Evolutionary conservation across 1,140 invertebrate genomes (phyloP), one percentile per base, ranked within the genome.

Genomic region (Tenebrio molitor): DNA sequence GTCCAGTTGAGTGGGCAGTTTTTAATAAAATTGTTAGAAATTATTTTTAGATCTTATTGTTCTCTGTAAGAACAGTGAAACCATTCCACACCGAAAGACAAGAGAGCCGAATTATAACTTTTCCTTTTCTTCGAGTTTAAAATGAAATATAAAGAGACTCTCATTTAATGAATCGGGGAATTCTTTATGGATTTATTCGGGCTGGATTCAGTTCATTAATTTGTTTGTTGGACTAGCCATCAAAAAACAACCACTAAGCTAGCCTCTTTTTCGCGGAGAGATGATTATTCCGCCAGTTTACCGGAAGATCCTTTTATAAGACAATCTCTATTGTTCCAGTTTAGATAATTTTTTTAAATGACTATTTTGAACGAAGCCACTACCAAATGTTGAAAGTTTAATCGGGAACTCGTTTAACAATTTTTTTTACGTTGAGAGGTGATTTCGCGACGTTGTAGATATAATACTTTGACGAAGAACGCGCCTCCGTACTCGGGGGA

Each of bases 391-490:
- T n/a, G 17, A 50, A 10, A 50, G 17, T 50, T 50, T 14, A 46
- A 46, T 53, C 46, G 2, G 17, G 1, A 10, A 23, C 17, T 53
- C 21, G 19, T 53, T 53, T 53, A 19, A 8, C 14, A 29, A 17
- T 50, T 58, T 39, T 39, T 39, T 39, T 12, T 12, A 2, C 36
- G 2, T 58, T 58, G 50, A 58, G 29, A 58, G 50, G 50, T 58
- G 50, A 58, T 58, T 23, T 58, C 14, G 50, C 50, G 29, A 58
- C 50, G 29, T 58, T 58, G 50, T 58, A 29, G 50, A 58, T 58
- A 58, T 58, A 29, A 21, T 29, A 58, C 50, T 58, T 58, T 58
- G 50, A 58, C 50, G 50, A 58, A 58, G 50, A 58, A 58, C 23
- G 23, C 21, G 50, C 44, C 46, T 58, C 29, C 29, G 50, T 19